Evolutionary conservation across 2,888 invertebrate genomes (phyloP), one percentile per base, ranked within the genome.

Genomic region (Cactoblastis cactorum): DNA sequence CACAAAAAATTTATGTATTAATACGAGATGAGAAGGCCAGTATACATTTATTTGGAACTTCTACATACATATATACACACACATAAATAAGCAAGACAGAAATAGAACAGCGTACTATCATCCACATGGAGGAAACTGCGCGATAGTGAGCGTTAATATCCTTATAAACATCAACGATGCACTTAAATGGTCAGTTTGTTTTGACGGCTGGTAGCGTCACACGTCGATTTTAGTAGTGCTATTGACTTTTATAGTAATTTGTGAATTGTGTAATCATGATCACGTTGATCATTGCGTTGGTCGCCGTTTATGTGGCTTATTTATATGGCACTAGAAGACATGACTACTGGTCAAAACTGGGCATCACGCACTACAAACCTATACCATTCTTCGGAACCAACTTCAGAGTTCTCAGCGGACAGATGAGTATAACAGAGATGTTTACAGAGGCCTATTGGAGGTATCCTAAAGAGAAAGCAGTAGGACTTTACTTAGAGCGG

Each of bases 381-480:
- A 32, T 63, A 3, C 57, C 68, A 1, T 50, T 74, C 19, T 63
- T 78, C 49, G 78, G 78, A 1, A 75, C 57, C n/a, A 71, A 72
- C 45, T 8, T 55, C 0, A 47, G 58, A 22, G 57, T 49, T 1
- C 69, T 65, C 37, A 55, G 70, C 2, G 33, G 63, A 18, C 55
- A 49, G 48, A 71, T 66, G 46, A 77, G 76, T 46, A 33, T 74
- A 9, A 61, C 76, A 0, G 61, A 78, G 41, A 39, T 68, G 4
- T 62, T 65, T 1, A 65, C 51, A 1, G 72, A 77, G n/a, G 53
- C 57, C 39, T 78, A 78, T 41, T 67, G 69, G 63, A 75, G 69
- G 50, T 77, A 77, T 54, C 77, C 79, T 0, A 58, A 70, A 0
- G 79, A 80, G 47, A 71, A 67, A 51, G 67, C 72, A 1, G 77